phyloP scores from a whole-genome alignment of 2,797 vertebrate genomes.

The Acanthurus tractus region DNA sequence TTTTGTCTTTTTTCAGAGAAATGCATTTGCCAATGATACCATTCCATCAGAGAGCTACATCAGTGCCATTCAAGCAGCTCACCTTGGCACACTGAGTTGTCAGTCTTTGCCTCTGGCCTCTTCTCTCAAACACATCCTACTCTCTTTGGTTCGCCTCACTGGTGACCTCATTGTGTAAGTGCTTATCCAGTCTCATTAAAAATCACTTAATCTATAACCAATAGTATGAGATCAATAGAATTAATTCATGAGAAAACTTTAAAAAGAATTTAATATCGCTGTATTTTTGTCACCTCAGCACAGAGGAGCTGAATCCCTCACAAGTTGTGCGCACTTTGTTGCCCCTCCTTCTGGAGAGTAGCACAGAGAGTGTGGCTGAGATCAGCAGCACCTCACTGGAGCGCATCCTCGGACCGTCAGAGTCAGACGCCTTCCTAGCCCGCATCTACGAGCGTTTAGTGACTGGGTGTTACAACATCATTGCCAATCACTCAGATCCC shows the following conservation, averaged over 20 bases:
- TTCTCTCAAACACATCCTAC: slow-evolving; percentile 95
- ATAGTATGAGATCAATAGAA: background rate
- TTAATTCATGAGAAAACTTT: background rate
- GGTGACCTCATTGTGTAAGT: slow-evolving; percentile 98
- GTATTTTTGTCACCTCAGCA: slow-evolving; percentile 79
- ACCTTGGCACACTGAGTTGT: slow-evolving; percentile 95
- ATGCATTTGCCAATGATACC: slow-evolving; percentile 97
- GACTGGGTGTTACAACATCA: slow-evolving; percentile 96
- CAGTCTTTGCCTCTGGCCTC: slow-evolving; percentile 94
- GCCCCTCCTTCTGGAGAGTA: slow-evolving; percentile 94
- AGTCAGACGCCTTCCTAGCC: slow-evolving; percentile 95
- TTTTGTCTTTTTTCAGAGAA: slow-evolving; percentile 86
- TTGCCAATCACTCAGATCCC: slow-evolving; percentile 95
- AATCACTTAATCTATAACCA: background rate
- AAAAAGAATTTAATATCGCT: background rate
- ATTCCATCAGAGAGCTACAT: slow-evolving; percentile 99
- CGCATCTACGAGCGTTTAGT: slow-evolving; percentile 95
- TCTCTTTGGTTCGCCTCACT: slow-evolving; percentile 94
- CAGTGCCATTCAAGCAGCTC: slow-evolving; percentile 96
- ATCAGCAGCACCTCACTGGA: slow-evolving; percentile 96
- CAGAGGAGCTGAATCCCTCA: slow-evolving; percentile 93
- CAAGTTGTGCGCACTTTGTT: slow-evolving; percentile 93
- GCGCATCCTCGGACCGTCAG: slow-evolving; percentile 94
- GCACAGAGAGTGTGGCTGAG: slow-evolving; percentile 96
- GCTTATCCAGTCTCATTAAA: background rate